Base-by-base conservation (phyloP, 2,113 vertebrate genomes). In the Pomatorhinus ruficollis region DNA sequence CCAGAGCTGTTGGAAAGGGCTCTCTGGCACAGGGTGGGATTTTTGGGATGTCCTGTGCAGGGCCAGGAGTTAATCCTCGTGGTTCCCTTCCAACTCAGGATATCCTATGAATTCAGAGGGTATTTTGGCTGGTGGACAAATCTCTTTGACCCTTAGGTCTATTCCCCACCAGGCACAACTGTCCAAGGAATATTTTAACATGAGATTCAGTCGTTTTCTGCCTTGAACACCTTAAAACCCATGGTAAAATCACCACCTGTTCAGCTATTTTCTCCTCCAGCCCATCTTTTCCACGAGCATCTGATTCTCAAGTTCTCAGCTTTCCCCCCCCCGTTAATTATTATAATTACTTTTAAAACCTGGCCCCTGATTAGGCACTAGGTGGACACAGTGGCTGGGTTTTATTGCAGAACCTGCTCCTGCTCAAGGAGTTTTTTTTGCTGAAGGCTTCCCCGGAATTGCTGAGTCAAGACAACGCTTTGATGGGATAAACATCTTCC, bases 391-490 rank as follows among this genome's bases (percentile, higher is more conserved):
- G 40, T 90, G 90, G 28, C 44, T 90, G 11, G 25, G 75, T 92
- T 97, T 97, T 97, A 92, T 92, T 68, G n/a, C 90, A 80, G 45
- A 69, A 80, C 88, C 88, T 88, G 90, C 80, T 92, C 68, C 65
- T 72, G 66, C 79, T 90, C 27, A 45, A 84, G 84, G 52, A 85
- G 70, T 68, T 53, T 10, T 87, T 97, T 94, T 87, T 90, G 85
- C 92, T 86, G 90, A 88, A 90, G 92, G 59, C 75, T 96, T 83
- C 47, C 71, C n/a, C 0, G 30, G 54, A 93, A 88, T 53, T 88
- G 96, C 95, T 96, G 95, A 97, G 90, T 96, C 96, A 96, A 92
- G 92, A 76, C 53, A 94, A 95, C 0, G 8, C 57, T 90, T 94
- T 90, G 95, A 90, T 95, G 90, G 86, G 69, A 68, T 95, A 70